These are phyloP conservation scores for Synergus gifuensis DNA, from an alignment of 2,888 invertebrate species.

Conservation along the genomic window DNA sequence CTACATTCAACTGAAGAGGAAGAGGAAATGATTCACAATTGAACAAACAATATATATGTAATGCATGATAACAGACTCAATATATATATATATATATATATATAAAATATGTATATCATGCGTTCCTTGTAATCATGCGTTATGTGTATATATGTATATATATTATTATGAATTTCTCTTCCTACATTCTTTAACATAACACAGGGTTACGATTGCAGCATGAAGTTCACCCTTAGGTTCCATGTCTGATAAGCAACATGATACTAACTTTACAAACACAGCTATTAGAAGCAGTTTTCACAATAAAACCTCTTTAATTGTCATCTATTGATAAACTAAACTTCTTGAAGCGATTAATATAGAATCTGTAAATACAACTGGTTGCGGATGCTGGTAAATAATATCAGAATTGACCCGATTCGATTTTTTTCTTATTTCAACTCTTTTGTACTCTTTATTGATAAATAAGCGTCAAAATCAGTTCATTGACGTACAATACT, in stretches of 20 bases:
- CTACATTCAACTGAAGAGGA: too few species aligned
- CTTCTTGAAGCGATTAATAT: background rate
- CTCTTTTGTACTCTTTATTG: background rate
- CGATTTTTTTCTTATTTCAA: background rate
- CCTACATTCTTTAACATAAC: background rate
- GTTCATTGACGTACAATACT: background rate
- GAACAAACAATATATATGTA: too few species aligned
- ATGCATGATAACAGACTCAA: background rate
- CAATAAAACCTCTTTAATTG: slow-evolving; percentile 14
- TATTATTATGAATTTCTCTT: background rate
- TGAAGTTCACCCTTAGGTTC: background rate
- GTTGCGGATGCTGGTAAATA: background rate
- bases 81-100: background rate
- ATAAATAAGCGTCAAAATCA: background rate
- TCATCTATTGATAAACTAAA: slow-evolving; percentile 17
- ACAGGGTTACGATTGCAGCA: slow-evolving; percentile 4
- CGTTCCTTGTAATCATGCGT: too few species aligned
- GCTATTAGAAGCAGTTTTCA: slow-evolving; percentile 3
- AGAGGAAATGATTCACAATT: too few species aligned
- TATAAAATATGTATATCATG: too few species aligned
- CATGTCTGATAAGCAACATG: slow-evolving; percentile 3
- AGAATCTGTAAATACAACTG: background rate
- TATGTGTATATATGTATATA: too few species aligned
- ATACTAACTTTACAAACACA: background rate
- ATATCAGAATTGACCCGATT: slow-evolving; percentile 12